Evolutionary conservation across 2,113 vertebrate genomes (phyloP).

Genomic region (human): DNA sequence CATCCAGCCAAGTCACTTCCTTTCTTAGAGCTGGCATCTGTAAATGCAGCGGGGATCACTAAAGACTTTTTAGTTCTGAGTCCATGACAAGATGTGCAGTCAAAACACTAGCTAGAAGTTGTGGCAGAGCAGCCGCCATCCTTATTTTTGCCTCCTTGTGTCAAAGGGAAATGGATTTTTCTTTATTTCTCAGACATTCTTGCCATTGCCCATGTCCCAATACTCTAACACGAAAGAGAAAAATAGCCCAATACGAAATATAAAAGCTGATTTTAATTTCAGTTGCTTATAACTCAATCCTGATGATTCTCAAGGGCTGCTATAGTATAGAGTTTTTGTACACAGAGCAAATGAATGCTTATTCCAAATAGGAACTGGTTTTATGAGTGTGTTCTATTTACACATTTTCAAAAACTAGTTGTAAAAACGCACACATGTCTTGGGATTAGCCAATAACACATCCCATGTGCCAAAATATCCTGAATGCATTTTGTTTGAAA

Average conservation of each 20-base stretch:
- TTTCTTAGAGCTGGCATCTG: background rate
- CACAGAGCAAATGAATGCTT: background rate
- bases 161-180: background rate
- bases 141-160: background rate
- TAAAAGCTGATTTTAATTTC: background rate
- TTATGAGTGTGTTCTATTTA: background rate
- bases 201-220: background rate
- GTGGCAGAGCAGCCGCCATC: background rate
- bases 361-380: background rate
- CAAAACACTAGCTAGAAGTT: background rate
- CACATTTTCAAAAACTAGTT: background rate
- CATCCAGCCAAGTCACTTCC: background rate
- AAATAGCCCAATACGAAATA: background rate
- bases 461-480: background rate
- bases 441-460: background rate
- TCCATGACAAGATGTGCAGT: background rate
- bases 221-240: background rate
- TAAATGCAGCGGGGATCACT: background rate
- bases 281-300: background rate
- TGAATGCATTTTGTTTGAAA: background rate
- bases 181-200: background rate
- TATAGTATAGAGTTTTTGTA: background rate
- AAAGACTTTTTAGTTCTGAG: background rate
- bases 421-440: background rate
- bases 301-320: background rate